Evolutionary conservation across 1,140 invertebrate genomes (phyloP), one percentile per base, ranked within the genome.

Genomic region (Drosophila sechellia): DNA sequence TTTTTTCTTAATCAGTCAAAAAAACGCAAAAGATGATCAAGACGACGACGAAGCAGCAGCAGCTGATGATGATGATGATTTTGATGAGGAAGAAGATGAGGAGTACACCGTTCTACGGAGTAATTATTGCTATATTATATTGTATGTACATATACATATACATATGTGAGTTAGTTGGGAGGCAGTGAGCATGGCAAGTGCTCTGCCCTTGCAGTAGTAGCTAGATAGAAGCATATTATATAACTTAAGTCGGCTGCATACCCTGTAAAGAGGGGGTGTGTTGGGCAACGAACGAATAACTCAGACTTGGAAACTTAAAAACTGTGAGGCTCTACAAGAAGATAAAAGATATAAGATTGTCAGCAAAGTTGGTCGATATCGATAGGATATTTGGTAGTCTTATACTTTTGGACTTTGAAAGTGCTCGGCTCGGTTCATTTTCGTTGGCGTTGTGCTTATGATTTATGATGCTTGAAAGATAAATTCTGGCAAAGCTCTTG

Each of bases 381-480:
- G n/a, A n/a, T 20, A 34, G 43, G 49, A 35, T 48, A 48, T 34
- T 25, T 45, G 0, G 0, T 1, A 12, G 34, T 49, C 22, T 40
- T 0, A 58, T 22, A 12, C 17, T 25, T 22, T 11, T 3, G 4
- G 10, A 17, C 35, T 48, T 35, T 42, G 22, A 53, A 40, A 22
- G 13, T 56, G 43, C 63, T 27, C 13, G n/a, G 20, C n/a, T 63
- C 27, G 45, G 49, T 55, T 60, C 46, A 40, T 58, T 76, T 71
- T 52, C 39, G 35, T 60, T 78, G 15, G 46, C 37, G 49, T 22
- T 31, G 31, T 31, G 31, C 56, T 31, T 76, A 76, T 89, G 83
- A 89, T 87, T 87, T 87, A 87, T 87, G 83, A 89, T 89, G 83
- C 83, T 83, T 87, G 83, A 87, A 87, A 87, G 84, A 87, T 87